phyloP scores from a whole-genome alignment of 2,888 invertebrate genomes.

The Coelopa pilipes region DNA sequence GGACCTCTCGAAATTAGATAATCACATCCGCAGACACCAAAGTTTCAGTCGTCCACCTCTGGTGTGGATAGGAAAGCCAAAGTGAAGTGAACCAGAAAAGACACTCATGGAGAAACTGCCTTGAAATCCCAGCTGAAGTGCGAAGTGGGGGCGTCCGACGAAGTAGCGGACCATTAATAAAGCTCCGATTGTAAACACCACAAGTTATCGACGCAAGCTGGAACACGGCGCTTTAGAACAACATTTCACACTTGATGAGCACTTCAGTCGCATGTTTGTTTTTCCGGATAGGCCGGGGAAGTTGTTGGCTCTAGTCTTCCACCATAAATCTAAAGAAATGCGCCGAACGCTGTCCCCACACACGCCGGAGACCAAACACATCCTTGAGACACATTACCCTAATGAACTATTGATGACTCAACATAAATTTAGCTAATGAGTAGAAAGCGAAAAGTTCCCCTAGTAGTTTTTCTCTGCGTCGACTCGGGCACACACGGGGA shows the following conservation, averaged over 20 bases:
- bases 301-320: conserved; percentile 54
- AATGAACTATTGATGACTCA: conserved; percentile 36
- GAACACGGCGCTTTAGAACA: no score
- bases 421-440: conserved; percentile 18
- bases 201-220: background rate
- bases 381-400: conserved; percentile 30
- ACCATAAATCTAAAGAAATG: conserved; percentile 49
- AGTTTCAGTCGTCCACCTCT: no score
- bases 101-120: no score
- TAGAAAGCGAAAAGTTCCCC: background rate
- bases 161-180: background rate
- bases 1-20: no score
- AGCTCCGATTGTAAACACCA: background rate
- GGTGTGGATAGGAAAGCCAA: no score
- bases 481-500: no score
- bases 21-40: no score
- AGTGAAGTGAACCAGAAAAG: no score
- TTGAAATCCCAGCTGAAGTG: no score
- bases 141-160: background rate
- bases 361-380: conserved; percentile 2
- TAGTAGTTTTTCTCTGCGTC: background rate
- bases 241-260: background rate
- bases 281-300: conserved; percentile 50
- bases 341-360: background rate
- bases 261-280: conserved; percentile 20